Percentiles rank a stretch among this genome's conserved stretches.
Conservation (phyloP, 2,797 vertebrate species). For the Alcedo atthis region DNA sequence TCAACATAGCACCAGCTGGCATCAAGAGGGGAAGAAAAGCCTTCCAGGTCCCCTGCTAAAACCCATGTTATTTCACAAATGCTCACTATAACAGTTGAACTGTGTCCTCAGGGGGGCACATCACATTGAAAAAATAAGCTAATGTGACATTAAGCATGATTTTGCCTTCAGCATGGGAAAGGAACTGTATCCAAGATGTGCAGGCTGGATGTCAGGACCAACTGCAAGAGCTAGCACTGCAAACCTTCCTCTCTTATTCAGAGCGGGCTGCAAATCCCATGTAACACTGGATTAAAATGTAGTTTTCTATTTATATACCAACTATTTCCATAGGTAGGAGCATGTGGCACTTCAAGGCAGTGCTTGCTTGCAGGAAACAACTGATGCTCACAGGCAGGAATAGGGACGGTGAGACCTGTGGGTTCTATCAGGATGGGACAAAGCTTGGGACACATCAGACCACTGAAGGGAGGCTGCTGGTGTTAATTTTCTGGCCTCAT, state of each 20-base stretch:
- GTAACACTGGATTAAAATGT: rapidly evolving
- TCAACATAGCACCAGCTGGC: neutral
- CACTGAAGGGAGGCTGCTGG: neutral
- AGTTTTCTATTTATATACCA: neutral
- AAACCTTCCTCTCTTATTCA: neutral
- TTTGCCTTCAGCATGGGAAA: constrained; percentile 9
- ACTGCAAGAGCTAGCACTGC: neutral
- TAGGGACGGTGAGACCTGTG: neutral
- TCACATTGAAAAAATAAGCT: constrained; percentile 8
- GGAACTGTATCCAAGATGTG: neutral
- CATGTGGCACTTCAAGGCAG: rapidly evolving
- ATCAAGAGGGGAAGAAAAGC: neutral
- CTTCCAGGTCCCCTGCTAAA: neutral
- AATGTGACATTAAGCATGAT: neutral
- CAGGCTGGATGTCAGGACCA: neutral
- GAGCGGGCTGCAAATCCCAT: neutral
- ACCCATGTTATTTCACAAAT: neutral
- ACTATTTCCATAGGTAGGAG: rapidly evolving
- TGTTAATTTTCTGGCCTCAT: rapidly evolving
- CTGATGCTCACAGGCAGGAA: neutral
- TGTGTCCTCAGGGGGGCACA: neutral
- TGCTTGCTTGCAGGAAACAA: neutral
- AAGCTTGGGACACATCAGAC: neutral
- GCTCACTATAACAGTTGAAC: neutral
- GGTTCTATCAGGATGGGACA: neutral